phyloP scores from a whole-genome alignment of 2,113 vertebrate species.

The Larimichthys crocea region DNA sequence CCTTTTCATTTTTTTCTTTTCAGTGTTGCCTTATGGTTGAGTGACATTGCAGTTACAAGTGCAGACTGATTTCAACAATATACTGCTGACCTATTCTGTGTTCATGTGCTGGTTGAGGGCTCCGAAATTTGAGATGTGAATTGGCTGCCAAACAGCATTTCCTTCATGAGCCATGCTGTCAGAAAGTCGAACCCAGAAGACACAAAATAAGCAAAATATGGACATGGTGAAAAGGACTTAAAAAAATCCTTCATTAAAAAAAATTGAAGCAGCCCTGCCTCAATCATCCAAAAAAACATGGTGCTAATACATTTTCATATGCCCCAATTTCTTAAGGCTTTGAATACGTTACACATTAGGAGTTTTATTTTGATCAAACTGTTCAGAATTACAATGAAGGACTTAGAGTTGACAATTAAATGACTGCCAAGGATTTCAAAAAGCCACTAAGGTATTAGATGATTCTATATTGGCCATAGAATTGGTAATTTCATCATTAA shows the following conservation, averaged over 20 bases:
- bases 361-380: constrained; percentile 32
- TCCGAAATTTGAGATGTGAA: background rate
- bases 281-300: background rate
- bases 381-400: constrained; percentile 3
- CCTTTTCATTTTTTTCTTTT: background rate
- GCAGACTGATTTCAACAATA: background rate
- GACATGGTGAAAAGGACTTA: background rate
- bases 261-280: background rate
- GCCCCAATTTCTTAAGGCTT: background rate
- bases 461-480: background rate
- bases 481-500: constrained; percentile 35
- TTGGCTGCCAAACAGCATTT: background rate
- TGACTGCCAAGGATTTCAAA: constrained; percentile 29
- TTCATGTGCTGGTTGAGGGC: background rate
- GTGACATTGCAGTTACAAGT: background rate
- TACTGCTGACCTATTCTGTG: background rate
- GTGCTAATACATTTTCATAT: background rate
- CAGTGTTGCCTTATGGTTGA: background rate
- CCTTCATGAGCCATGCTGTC: background rate
- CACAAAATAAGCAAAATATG: background rate
- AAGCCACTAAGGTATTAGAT: constrained; percentile 12
- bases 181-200: constrained; percentile 1
- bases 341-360: background rate
- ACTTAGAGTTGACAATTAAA: constrained; percentile 31
- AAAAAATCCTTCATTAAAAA: background rate